These are phyloP conservation scores for Phrynocephalus forsythii DNA, from an alignment of 2,797 vertebrate genomes.

Conservation along the genomic window DNA sequence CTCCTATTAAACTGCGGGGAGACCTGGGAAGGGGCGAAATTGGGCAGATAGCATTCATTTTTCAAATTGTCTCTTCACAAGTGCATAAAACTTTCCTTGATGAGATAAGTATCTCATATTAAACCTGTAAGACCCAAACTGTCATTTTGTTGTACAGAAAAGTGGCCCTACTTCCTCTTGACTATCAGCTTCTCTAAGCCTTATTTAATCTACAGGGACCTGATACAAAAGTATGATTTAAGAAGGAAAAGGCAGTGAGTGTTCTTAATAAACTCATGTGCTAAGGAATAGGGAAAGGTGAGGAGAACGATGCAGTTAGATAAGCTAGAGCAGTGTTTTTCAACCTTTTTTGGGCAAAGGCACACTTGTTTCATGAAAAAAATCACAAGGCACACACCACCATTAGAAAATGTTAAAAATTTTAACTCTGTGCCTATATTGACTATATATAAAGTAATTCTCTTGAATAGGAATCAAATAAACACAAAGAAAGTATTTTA, in stretches of 20 bases:
- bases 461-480: too few species aligned
- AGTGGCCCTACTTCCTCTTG: neutral
- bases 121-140: neutral
- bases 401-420: too few species aligned
- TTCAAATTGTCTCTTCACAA: constrained; percentile 16
- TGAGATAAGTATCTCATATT: constrained; percentile 33
- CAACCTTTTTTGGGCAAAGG: too few species aligned
- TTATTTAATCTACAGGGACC: constrained; percentile 25
- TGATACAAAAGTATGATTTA: constrained; percentile 13
- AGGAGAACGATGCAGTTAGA: neutral
- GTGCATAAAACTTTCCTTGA: constrained; percentile 20
- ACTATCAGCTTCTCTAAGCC: constrained; percentile 25
- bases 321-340: too few species aligned
- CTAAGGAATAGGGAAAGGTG: neutral
- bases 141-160: constrained; percentile 17
- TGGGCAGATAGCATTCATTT: constrained; percentile 7
- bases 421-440: too few species aligned
- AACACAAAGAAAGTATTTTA: too few species aligned
- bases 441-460: too few species aligned
- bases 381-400: too few species aligned
- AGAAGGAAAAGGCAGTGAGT: neutral
- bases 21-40: neutral
- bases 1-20: constrained; percentile 3
- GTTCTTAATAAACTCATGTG: neutral
- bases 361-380: too few species aligned